Conservation (phyloP, 1,140 invertebrate species). For the Saccostrea echinata region DNA sequence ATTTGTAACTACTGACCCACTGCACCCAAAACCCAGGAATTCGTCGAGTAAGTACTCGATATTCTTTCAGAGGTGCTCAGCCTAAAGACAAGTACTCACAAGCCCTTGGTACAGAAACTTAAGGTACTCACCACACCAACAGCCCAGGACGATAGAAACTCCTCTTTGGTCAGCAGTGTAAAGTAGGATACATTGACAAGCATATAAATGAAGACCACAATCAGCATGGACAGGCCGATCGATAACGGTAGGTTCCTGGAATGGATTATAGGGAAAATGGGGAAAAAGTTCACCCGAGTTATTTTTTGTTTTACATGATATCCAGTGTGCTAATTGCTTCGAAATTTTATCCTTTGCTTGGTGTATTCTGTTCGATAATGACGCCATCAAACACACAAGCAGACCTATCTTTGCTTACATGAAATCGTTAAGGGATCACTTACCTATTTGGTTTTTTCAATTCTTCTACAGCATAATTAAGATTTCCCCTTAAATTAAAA, state of each 20-base stretch:
- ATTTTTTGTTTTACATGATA: too few relatives aligned
- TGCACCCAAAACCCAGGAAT: too few relatives aligned
- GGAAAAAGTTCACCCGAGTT: too few relatives aligned
- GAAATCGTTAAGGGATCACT: background rate
- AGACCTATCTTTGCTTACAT: too few relatives aligned
- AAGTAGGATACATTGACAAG: constrained; percentile 56
- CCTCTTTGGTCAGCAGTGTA: constrained; percentile 42
- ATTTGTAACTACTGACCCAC: too few relatives aligned
- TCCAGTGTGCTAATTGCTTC: background rate
- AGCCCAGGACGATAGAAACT: constrained; percentile 56
- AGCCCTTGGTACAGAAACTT: too few relatives aligned
- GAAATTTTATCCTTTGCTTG: background rate
- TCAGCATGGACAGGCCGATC: constrained; percentile 43
- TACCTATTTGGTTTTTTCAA: constrained; percentile 50
- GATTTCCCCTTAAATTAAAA: background rate
- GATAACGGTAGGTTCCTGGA: constrained; percentile 50
- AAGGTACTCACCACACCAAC: constrained; percentile 49
- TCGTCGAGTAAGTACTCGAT: too few relatives aligned
- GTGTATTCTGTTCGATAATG: background rate
- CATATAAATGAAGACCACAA: constrained; percentile 47
- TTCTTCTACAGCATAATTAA: constrained; percentile 55
- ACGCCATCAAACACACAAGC: background rate
- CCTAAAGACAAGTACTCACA: background rate
- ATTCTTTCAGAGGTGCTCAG: too few relatives aligned
- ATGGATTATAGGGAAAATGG: background rate